phyloP scores from a whole-genome alignment of 2,888 invertebrate genomes.

The Patella ulyssiponensis region DNA sequence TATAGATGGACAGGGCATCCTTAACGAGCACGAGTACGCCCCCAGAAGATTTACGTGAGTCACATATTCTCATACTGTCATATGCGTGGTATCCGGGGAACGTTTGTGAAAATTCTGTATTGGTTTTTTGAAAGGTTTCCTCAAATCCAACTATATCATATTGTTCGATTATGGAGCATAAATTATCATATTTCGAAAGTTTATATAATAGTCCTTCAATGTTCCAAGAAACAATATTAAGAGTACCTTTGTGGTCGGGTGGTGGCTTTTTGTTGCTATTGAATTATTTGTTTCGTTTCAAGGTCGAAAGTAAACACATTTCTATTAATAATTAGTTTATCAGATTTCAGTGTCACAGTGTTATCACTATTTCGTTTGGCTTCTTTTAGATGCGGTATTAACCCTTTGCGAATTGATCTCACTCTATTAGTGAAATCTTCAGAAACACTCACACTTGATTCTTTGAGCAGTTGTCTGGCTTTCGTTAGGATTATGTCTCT shows the following conservation, averaged over 20 bases:
- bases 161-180: not conserved
- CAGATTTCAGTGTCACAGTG: not conserved
- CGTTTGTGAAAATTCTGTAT: not conserved
- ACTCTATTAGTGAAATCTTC: not conserved
- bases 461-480: constrained; percentile 8
- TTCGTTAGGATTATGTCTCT: constrained; percentile 3
- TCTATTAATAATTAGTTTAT: not conserved
- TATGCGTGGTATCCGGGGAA: not conserved
- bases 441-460: not conserved
- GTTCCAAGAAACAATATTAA: not conserved
- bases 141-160: not conserved
- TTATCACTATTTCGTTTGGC: not conserved
- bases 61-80: not conserved
- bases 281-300: not conserved
- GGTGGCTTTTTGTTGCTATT: not conserved
- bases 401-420: not conserved
- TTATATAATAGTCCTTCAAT: not conserved
- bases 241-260: not conserved
- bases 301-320: not conserved
- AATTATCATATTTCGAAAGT: not conserved
- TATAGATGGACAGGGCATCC: not conserved
- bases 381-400: not conserved
- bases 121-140: not conserved
- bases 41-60: not conserved
- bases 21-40: not conserved